Evolutionary conservation across 1,140 invertebrate genomes (phyloP).

Genomic region (Habropoda laboriosa): DNA sequence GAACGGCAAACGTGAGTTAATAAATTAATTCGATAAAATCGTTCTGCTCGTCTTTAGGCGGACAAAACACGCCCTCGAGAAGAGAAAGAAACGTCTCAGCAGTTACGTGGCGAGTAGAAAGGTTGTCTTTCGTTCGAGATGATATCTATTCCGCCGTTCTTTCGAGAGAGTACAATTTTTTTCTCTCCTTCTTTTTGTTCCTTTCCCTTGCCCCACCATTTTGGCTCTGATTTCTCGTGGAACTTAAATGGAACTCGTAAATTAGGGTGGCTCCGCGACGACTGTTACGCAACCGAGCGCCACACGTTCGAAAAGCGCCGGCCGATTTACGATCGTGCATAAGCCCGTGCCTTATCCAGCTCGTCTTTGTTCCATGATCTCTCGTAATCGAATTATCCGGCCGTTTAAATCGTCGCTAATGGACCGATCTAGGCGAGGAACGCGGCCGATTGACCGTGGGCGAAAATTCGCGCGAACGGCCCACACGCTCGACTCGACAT

Average conservation of each 20-base stretch:
- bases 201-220: background rate
- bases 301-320: no score
- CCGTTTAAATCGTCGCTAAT: constrained; percentile 35
- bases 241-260: constrained; percentile 25
- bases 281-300: background rate
- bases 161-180: constrained; percentile 5
- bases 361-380: background rate
- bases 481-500: constrained; percentile 36
- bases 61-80: constrained; percentile 2
- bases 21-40: constrained; percentile 37
- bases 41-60: no score
- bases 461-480: constrained; percentile 49
- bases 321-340: background rate
- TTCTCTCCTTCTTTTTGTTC: background rate
- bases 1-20: background rate
- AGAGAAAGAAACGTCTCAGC: constrained; percentile 13
- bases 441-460: constrained; percentile 51
- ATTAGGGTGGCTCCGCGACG: background rate
- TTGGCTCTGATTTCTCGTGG: background rate
- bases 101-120: background rate
- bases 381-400: constrained; percentile 35
- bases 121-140: constrained; percentile 17
- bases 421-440: constrained; percentile 23
- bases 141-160: constrained; percentile 1
- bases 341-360: no score